Percentiles rank a stretch among this genome's conserved stretches.
These are phyloP conservation scores for Melanaphis sacchari DNA, from an alignment of 1,140 invertebrate genomes.

Conservation along the genomic window DNA sequence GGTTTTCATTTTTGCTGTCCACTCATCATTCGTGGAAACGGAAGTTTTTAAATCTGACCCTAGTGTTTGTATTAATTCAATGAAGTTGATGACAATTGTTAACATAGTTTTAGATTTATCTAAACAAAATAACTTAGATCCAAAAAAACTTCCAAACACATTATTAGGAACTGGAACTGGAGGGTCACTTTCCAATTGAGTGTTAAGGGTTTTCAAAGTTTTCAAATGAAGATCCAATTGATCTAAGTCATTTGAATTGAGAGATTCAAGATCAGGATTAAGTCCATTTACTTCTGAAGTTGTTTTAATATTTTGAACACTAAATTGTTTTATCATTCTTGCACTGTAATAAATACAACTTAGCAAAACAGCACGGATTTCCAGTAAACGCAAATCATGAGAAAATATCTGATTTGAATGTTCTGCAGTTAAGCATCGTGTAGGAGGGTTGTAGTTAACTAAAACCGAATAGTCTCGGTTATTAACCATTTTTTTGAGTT, in stretches of 20 bases:
- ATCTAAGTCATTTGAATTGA: not conserved
- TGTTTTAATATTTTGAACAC: not conserved
- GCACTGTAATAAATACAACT: slow-evolving; percentile 50
- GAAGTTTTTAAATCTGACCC: not conserved
- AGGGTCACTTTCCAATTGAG: slow-evolving; percentile 28
- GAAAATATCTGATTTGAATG: slow-evolving; percentile 34
- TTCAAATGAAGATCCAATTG: slow-evolving; percentile 26
- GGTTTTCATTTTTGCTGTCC: not conserved
- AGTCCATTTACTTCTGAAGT: not conserved
- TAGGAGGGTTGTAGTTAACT: slow-evolving; percentile 41
- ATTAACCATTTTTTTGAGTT: slow-evolving; percentile 43
- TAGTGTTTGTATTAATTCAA: slow-evolving; percentile 20
- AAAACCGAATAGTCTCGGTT: slow-evolving; percentile 50
- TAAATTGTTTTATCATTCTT: slow-evolving; percentile 2
- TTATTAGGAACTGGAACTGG: slow-evolving; percentile 33
- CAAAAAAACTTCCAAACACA: slow-evolving; percentile 55
- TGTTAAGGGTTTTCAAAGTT: not conserved
- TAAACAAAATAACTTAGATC: slow-evolving; percentile 24
- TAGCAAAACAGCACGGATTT: slow-evolving; percentile 33
- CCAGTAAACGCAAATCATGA: slow-evolving; percentile 31
- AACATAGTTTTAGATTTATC: slow-evolving; percentile 16
- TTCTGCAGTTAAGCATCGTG: slow-evolving; percentile 19
- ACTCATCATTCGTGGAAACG: not conserved
- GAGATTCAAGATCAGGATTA: not conserved
- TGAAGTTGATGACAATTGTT: not conserved